Conservation (phyloP, 2,888 invertebrate genomes). For the Drosophila tripunctata region DNA sequence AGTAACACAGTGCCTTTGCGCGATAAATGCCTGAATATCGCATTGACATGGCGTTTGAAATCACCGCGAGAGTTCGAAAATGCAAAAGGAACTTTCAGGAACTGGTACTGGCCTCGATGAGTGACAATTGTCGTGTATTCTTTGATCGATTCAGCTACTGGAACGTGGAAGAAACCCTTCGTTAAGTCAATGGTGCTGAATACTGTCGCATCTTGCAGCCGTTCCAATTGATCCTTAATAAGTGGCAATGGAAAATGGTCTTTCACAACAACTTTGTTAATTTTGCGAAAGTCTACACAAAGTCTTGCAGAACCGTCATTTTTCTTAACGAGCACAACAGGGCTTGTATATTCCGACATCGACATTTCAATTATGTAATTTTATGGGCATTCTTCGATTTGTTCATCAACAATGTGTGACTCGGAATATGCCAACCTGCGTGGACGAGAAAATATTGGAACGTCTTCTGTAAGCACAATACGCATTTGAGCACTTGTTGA, state of each 20-base stretch:
- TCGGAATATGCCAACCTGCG: too few species aligned
- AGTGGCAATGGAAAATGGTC: neutral
- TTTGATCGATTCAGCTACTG: neutral
- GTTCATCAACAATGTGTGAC: too few species aligned
- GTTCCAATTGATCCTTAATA: neutral
- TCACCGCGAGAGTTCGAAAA: neutral
- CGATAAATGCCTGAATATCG: too few species aligned
- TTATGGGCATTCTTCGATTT: too few species aligned
- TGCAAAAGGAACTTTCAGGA: neutral
- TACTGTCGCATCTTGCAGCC: neutral
- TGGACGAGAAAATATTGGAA: neutral
- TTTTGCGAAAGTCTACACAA: neutral
- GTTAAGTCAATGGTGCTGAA: neutral
- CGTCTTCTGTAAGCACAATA: too few species aligned
- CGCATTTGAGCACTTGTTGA: too few species aligned
- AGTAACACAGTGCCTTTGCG: too few species aligned
- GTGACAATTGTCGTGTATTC: neutral
- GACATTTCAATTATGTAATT: neutral
- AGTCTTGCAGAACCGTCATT: neutral
- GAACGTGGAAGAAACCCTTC: neutral
- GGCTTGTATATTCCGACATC: conserved; percentile 1
- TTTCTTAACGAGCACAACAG: neutral
- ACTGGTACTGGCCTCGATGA: neutral
- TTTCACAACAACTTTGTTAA: neutral
- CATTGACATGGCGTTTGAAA: too few species aligned